These are phyloP conservation scores for Epicampocera succincta DNA, from an alignment of 2,888 invertebrate genomes.

Conservation along the genomic window DNA sequence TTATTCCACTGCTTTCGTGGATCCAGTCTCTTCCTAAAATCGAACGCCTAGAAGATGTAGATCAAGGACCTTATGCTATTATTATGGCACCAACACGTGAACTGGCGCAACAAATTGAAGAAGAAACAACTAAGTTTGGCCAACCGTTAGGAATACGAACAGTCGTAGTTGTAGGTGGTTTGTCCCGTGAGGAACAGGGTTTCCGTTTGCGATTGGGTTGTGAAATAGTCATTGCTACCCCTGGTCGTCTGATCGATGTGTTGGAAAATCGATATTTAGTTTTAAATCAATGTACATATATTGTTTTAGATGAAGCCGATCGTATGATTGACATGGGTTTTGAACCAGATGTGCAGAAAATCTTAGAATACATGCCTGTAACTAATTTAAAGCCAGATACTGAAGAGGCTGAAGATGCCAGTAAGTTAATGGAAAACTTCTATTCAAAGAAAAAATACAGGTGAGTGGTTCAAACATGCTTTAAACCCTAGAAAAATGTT, in stretches of 20 bases:
- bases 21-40: constrained; percentile 98
- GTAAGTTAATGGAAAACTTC: constrained; percentile 94
- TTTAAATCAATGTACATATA: constrained; percentile 98
- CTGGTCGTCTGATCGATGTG: constrained; percentile 99
- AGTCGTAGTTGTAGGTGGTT: constrained; percentile 98
- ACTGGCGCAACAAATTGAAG: constrained; percentile 99
- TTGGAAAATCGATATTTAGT: constrained; percentile 98
- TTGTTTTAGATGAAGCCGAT: constrained; percentile 97
- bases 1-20: constrained; percentile 98
- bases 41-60: constrained; percentile 93
- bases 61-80: constrained; percentile 99
- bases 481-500: constrained; percentile 88
- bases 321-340: constrained; percentile 99
- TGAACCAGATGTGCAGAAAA: constrained; percentile 98
- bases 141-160: constrained; percentile 95
- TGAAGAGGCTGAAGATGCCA: constrained; percentile 98
- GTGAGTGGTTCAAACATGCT: constrained; percentile 55
- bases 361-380: constrained; percentile 98
- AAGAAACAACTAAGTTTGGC: constrained; percentile 99
- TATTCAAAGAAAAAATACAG: constrained; percentile 97
- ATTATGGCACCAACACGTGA: constrained; percentile 99
- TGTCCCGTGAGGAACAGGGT: constrained; percentile 99
- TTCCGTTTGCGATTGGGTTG: constrained; percentile 97
- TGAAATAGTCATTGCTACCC: constrained; percentile 99
- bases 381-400: constrained; percentile 98